phyloP scores from a whole-genome alignment of 2,888 invertebrate species.

The Acronicta aceris region DNA sequence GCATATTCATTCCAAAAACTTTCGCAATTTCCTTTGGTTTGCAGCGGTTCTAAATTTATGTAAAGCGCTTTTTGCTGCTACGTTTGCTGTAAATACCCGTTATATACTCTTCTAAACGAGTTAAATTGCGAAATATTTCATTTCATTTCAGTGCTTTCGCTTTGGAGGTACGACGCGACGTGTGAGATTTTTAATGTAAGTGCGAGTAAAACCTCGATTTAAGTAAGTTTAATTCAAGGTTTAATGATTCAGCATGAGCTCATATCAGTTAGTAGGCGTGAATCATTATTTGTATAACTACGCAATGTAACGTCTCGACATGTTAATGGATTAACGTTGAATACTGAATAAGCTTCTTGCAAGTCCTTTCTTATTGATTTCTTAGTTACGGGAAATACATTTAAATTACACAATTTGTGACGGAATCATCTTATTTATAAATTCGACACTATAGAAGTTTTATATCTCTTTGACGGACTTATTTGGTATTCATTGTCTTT shows the following conservation, averaged over 20 bases:
- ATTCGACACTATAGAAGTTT: conserved; percentile 4
- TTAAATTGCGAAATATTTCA: conserved; percentile 50
- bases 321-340: conserved; percentile 20
- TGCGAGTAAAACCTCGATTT: conserved; percentile 43
- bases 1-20: conserved; percentile 78
- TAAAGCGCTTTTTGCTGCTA: conserved; percentile 64
- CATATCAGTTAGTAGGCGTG: conserved; percentile 55
- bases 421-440: conserved; percentile 7
- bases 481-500: too few relatives aligned
- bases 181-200: conserved; percentile 27
- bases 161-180: conserved; percentile 20
- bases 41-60: conserved; percentile 71
- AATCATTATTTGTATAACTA: conserved; percentile 56
- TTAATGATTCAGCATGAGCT: conserved; percentile 60
- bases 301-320: conserved; percentile 33
- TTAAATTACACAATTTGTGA: too few relatives aligned
- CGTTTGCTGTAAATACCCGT: conserved; percentile 42
- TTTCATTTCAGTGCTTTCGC: conserved; percentile 36
- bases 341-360: conserved; percentile 22
- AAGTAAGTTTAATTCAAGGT: conserved; percentile 56
- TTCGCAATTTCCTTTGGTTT: conserved; percentile 78
- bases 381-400: too few relatives aligned
- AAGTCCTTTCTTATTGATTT: conserved; percentile 12
- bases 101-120: conserved; percentile 35
- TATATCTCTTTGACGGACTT: too few relatives aligned